Evolutionary conservation across 2,888 invertebrate species (phyloP), one percentile per base, ranked within the genome.

Genomic region (Barypeithes pellucidus): DNA sequence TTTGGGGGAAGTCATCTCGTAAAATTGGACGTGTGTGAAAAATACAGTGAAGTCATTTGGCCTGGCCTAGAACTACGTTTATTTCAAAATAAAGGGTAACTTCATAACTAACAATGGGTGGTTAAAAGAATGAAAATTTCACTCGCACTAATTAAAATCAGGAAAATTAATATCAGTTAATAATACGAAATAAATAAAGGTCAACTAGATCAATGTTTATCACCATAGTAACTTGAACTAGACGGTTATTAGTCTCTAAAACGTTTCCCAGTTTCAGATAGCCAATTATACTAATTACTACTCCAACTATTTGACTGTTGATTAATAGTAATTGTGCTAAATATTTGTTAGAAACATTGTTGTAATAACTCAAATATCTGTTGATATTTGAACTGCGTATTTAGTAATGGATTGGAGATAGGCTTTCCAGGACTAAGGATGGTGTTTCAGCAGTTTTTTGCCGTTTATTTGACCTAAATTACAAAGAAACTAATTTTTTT

Each of bases 151-250:
- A 20, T 52, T 47, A 43, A 62, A 45, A 7, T 62, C 20, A 39
- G 20, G 54, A 14, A 66, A 67, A 67, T 67, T 67, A 54, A 57
- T 67, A 29, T 41, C 22, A 52, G 57, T 18, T 43, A 63, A 63
- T 63, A 54, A 67, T 41, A 36, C 16, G 41, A 18, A 54, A 54
- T 43, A 57, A 57, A 43, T 67, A 54, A 18, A 50, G 47, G 45
- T 63, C 24, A 24, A 57, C 5, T 67, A 45, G 43, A 67, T 67
- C 67, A 67, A 67, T 54, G 59, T 67, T 67, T 67, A 67, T 67
- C 67, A 43, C 43, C 43, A 41, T 57, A 45, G 57, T 45, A 43
- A 67, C 67, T 18, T 43, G 59, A 67, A 33, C 29, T 45, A n/a
- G 24, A 45, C 52, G 36, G 50, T 39, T 43, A 65, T 65, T 65